A percentile compares a stretch with the other conserved stretches of the same genome.
These are phyloP conservation scores for Nesogale talazaci DNA, from an alignment of 2,113 vertebrate species.

Conservation along the genomic window DNA sequence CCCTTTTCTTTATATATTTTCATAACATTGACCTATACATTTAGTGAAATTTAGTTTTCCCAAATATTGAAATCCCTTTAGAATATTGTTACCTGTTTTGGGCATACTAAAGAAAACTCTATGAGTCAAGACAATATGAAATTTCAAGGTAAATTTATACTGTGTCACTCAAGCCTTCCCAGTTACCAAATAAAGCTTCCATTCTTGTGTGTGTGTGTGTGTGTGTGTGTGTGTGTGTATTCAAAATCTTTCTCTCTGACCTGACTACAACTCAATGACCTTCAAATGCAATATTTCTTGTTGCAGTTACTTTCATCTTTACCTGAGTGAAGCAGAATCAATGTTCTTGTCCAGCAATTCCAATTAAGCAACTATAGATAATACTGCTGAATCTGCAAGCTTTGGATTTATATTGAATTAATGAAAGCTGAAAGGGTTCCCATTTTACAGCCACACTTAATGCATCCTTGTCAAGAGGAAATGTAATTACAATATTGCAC, in stretches of 20 bases:
- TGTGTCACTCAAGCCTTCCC: constrained; percentile 15
- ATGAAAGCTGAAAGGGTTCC: constrained; percentile 66
- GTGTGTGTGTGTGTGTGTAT: not conserved
- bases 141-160: constrained; percentile 48
- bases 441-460: constrained; percentile 52
- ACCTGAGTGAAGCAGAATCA: constrained; percentile 68
- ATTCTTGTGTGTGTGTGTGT: constrained; percentile 1
- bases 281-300: constrained; percentile 66
- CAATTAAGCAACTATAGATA: constrained; percentile 61
- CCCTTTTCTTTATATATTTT: not conserved
- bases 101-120: constrained; percentile 49
- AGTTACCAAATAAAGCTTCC: constrained; percentile 48
- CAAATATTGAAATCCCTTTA: constrained; percentile 31
- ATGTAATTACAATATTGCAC: constrained; percentile 11
- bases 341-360: constrained; percentile 65
- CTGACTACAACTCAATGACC: constrained; percentile 37
- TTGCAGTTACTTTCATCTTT: constrained; percentile 56
- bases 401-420: constrained; percentile 76
- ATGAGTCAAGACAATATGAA: constrained; percentile 28
- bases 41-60: not conserved
- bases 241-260: constrained; percentile 16
- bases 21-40: constrained; percentile 35
- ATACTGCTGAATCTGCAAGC: constrained; percentile 58
- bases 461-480: constrained; percentile 37
- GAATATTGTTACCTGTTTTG: constrained; percentile 42